Conservation (phyloP, 64 coral and sea anemone genomes). For the Dendrophyllia cribrosa region DNA sequence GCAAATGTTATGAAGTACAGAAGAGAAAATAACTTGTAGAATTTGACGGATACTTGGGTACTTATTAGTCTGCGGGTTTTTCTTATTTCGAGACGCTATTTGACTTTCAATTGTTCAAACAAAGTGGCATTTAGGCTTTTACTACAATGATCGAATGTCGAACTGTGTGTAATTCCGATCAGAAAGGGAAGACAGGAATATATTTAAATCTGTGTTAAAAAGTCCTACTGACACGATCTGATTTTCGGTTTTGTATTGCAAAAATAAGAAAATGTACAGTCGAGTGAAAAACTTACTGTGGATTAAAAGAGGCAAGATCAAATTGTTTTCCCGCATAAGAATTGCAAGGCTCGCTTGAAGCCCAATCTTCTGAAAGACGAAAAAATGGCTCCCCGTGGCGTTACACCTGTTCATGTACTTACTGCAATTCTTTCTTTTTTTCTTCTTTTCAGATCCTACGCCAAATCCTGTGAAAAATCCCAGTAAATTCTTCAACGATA, state of each 20-base stretch:
- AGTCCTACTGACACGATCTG: neutral
- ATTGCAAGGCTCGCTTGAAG: neutral
- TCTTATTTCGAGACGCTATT: neutral
- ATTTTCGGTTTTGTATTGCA: neutral
- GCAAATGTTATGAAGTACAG: slow-evolving; percentile 6
- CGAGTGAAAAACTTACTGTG: neutral
- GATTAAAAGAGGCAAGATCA: slow-evolving; percentile 35
- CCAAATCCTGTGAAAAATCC: neutral
- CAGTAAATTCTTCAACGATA: neutral
- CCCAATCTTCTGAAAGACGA: neutral
- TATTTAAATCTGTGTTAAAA: neutral
- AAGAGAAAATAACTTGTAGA: neutral
- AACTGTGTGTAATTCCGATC: neutral
- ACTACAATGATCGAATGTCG: neutral
- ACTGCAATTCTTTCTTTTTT: neutral
- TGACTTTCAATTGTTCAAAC: slow-evolving; percentile 49
- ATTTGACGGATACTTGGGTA: slow-evolving; percentile 9
- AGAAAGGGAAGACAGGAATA: neutral
- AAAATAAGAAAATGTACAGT: neutral
- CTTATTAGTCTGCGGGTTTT: neutral
- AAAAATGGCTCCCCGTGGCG: neutral
- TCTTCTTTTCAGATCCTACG: neutral
- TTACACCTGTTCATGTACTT: slow-evolving; percentile 23
- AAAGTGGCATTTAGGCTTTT: neutral
- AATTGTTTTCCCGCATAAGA: neutral